phyloP scores from a whole-genome alignment of 2,113 vertebrate species.

The Nycticryphes semicollaris region DNA sequence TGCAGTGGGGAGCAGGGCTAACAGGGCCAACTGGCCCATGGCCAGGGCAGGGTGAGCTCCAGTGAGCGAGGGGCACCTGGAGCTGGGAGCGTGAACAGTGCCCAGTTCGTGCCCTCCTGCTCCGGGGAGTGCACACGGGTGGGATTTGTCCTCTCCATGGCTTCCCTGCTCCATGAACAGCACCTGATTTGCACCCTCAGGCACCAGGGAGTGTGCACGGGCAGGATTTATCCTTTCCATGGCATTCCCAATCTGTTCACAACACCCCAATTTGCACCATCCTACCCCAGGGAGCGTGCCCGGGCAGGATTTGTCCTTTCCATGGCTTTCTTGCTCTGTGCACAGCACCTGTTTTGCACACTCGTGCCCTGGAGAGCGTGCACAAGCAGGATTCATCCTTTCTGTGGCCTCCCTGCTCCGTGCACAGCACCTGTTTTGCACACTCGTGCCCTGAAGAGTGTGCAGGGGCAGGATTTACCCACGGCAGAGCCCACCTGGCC shows the following conservation, averaged over 20 bases:
- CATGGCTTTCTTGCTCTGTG: rapidly evolving
- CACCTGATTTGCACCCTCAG: rapidly evolving
- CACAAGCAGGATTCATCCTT: background rate
- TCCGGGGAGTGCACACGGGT: background rate
- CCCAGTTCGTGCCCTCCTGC: background rate
- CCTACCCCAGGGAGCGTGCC: rapidly evolving
- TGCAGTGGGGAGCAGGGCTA: background rate
- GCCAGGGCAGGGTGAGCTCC: background rate
- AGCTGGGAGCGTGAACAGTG: background rate
- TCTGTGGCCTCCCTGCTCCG: too few relatives aligned
- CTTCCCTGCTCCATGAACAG: background rate
- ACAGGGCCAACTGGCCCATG: rapidly evolving
- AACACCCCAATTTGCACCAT: background rate
- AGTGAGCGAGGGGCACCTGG: rapidly evolving
- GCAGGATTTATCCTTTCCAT: rapidly evolving
- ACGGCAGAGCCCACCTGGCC: too few relatives aligned
- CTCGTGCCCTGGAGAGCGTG: rapidly evolving
- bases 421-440: background rate
- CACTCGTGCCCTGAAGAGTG: background rate
- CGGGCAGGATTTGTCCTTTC: rapidly evolving
- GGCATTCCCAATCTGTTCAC: rapidly evolving
- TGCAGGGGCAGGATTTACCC: background rate
- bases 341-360: rapidly evolving
- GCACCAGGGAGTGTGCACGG: rapidly evolving
- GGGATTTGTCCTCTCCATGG: rapidly evolving